Base-by-base conservation (phyloP, 2,797 vertebrate genomes). In the Nyctalus aviator region DNA sequence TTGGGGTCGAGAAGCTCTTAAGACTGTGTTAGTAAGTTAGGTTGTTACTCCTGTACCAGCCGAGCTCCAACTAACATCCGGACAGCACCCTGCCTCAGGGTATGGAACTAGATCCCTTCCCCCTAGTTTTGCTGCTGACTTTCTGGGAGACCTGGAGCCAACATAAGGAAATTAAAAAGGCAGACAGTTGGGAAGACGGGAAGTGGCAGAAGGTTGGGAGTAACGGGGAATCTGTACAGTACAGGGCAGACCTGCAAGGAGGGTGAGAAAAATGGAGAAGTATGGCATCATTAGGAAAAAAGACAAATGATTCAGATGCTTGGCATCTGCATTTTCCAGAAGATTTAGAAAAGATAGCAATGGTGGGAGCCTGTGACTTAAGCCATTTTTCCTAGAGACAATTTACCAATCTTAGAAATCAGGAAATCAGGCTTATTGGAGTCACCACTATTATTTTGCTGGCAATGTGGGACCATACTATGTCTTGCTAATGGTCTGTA, bases 361-460 rank as follows among this genome's bases (percentile, higher is more conserved):
- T 18, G 21, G 8, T 75, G 5, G 41, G 48, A 82, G 27, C 13
- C 9, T 46, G 14, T 64, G 41, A 84, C 15, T 66, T 62, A 57
- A 79, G 17, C 23, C 55, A 35, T 55, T 86, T 91, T 62, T 62
- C 14, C 13, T 55, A 25, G 55, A 64, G 75, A 75, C 5, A 35
- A n/a, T n/a, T 76, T 76, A 46, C 12, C 10, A 35, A 14, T 69
- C 59, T 91, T 30, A 13, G 7, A 77, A 89, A 62, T 87, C 21
- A 90, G 17, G 50, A 93, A 72, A 73, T 77, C 68, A n/a, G 41
- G 6, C 18, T 57, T 66, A 30, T 50, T 93, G 32, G 82, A 57
- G 35, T 90, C 77, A 78, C 17, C 23, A 50, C 59, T 81, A 84
- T 82, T 90, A 75, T 88, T 94, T 92, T 84, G 1, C 50, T 83